A percentile compares a stretch with the other conserved stretches of the same genome.
These are phyloP conservation scores for Argopecten irradians DNA, from an alignment of 1,140 invertebrate genomes.

Conservation along the genomic window DNA sequence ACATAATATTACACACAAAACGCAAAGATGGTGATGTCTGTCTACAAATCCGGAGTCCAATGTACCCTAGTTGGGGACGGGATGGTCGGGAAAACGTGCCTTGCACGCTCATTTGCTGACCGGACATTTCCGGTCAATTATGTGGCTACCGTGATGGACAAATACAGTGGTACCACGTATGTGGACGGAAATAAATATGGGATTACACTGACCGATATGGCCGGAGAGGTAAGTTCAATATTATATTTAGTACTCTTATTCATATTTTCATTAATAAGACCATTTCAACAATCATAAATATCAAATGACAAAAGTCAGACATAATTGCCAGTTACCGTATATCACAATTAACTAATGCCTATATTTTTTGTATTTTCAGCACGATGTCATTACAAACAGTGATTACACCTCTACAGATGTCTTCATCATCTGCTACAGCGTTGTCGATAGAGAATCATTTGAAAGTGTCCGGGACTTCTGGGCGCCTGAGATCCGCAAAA, in stretches of 20 bases:
- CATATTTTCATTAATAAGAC: background rate
- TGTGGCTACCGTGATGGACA: slow-evolving; percentile 75
- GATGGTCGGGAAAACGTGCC: slow-evolving; percentile 71
- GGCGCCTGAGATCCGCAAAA: slow-evolving; percentile 81
- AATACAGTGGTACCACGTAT: slow-evolving; percentile 53
- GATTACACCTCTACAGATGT: slow-evolving; percentile 99
- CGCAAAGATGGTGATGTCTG: background rate
- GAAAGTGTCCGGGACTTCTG: slow-evolving; percentile 96
- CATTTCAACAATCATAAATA: background rate
- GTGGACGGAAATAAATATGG: slow-evolving; percentile 36
- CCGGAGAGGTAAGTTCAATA: slow-evolving; percentile 41
- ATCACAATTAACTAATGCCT: no score
- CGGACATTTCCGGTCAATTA: slow-evolving; percentile 62
- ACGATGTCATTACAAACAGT: slow-evolving; percentile 92
- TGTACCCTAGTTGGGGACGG: slow-evolving; percentile 72
- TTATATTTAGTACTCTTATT: background rate
- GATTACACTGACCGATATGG: slow-evolving; percentile 32
- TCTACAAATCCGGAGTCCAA: slow-evolving; percentile 48
- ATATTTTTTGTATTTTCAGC: slow-evolving; percentile 73
- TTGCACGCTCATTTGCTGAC: slow-evolving; percentile 65
- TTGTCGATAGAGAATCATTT: slow-evolving; percentile 97
- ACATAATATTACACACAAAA: background rate
- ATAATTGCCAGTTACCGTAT: slow-evolving; percentile 77
- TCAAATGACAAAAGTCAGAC: background rate
- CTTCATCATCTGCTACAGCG: slow-evolving; percentile 99